A percentile compares a stretch with the other conserved stretches of the same genome.
Conservation (phyloP, 2,888 invertebrate species). For the Hermaeophaga mercurialis region DNA sequence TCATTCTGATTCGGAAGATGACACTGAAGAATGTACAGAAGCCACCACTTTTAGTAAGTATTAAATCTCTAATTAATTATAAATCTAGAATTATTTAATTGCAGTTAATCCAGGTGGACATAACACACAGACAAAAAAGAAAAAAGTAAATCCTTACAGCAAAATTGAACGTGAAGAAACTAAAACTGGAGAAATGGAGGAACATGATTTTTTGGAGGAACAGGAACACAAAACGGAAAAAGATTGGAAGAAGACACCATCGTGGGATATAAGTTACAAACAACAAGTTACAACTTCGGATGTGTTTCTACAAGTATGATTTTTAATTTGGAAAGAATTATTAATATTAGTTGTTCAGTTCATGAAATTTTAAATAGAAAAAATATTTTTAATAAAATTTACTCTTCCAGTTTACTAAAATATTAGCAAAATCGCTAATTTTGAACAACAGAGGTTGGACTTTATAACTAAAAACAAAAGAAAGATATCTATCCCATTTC, state of each 20-base stretch:
- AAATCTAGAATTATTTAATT: background rate
- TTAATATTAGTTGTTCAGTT: too few relatives aligned
- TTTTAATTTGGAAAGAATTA: constrained; percentile 1
- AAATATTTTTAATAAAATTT: too few relatives aligned
- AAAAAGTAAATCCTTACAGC: constrained; percentile 53
- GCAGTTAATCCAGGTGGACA: background rate
- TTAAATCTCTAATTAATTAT: background rate
- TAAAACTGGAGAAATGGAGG: background rate
- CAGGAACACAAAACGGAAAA: constrained; percentile 57
- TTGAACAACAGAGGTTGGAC: too few relatives aligned
- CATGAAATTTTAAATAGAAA: too few relatives aligned
- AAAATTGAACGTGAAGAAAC: constrained; percentile 46
- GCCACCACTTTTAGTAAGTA: constrained; percentile 17
- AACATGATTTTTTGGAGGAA: constrained; percentile 48
- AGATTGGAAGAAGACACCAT: constrained; percentile 70
- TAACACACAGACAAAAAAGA: constrained; percentile 14
- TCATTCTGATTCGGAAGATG: constrained; percentile 50
- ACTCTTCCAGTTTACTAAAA: too few relatives aligned
- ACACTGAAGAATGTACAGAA: constrained; percentile 38
- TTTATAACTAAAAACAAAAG: too few relatives aligned
- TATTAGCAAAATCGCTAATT: too few relatives aligned
- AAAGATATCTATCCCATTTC: too few relatives aligned
- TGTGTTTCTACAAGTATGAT: constrained; percentile 77
- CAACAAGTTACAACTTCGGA: constrained; percentile 87
- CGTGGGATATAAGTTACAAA: constrained; percentile 81